These are phyloP conservation scores for Parascotia fuliginaria DNA, from an alignment of 2,888 invertebrate species.

Conservation along the genomic window DNA sequence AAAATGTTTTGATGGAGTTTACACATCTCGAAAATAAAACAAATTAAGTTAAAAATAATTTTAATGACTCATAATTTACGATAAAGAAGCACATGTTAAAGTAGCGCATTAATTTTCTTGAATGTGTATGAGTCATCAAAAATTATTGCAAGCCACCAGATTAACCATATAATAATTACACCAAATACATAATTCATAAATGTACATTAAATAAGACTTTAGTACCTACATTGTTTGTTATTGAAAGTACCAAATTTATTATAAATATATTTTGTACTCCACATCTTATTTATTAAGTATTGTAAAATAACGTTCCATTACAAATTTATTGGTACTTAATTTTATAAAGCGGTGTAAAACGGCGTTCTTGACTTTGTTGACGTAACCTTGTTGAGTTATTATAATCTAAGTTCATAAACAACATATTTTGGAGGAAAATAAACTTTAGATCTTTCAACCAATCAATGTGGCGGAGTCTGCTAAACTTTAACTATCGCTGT, in stretches of 20 bases:
- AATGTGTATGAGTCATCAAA: not conserved
- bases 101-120: not conserved
- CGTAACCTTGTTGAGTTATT: conserved; percentile 42
- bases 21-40: not conserved
- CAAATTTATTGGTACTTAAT: conserved; percentile 26
- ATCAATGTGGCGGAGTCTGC: conserved; percentile 31
- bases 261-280: not conserved
- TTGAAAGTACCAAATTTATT: conserved; percentile 4
- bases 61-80: too few relatives aligned
- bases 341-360: conserved; percentile 35
- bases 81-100: too few relatives aligned
- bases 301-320: conserved; percentile 16
- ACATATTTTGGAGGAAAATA: conserved; percentile 33
- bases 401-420: conserved; percentile 44
- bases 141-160: not conserved
- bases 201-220: not conserved
- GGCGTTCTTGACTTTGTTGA: conserved; percentile 51
- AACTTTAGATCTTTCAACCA: conserved; percentile 29
- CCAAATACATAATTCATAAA: too few relatives aligned
- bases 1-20: not conserved
- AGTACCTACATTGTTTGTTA: conserved; percentile 2
- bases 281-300: conserved; percentile 5
- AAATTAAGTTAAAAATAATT: too few relatives aligned
- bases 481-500: conserved; percentile 34
- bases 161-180: too few relatives aligned